phyloP scores from a whole-genome alignment of 2,888 invertebrate genomes.

The Machimus atricapillus region DNA sequence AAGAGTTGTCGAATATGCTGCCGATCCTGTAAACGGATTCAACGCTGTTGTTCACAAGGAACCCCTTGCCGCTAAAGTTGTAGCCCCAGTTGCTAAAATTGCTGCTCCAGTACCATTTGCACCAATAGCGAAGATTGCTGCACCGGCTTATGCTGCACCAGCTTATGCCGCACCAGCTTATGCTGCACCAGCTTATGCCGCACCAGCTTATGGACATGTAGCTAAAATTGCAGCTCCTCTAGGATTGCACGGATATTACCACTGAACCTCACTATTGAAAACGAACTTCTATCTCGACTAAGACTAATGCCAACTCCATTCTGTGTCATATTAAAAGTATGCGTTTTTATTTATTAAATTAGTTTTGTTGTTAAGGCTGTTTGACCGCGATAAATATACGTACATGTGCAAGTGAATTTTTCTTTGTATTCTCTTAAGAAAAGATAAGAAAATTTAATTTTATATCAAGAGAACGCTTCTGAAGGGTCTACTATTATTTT shows the following conservation, averaged over 20 bases:
- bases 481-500: no score
- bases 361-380: slow-evolving; percentile 58
- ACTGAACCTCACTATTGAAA: slow-evolving; percentile 38
- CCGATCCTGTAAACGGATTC: slow-evolving; percentile 68
- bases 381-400: slow-evolving; percentile 61
- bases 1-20: slow-evolving; percentile 67
- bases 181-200: not conserved
- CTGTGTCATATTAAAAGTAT: slow-evolving; percentile 35
- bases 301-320: slow-evolving; percentile 19
- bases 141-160: slow-evolving; percentile 1
- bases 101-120: slow-evolving; percentile 53
- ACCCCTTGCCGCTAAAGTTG: slow-evolving; percentile 61
- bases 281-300: slow-evolving; percentile 11
- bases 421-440: not conserved
- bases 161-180: slow-evolving; percentile 20
- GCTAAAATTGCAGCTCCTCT: slow-evolving; percentile 34
- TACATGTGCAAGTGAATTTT: slow-evolving; percentile 51
- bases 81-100: slow-evolving; percentile 55
- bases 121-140: slow-evolving; percentile 46
- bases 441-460: no score
- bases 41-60: slow-evolving; percentile 67
- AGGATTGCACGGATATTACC: slow-evolving; percentile 47
- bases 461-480: no score
- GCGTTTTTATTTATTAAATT: slow-evolving; percentile 42
- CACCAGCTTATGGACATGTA: slow-evolving; percentile 27